These are phyloP conservation scores for Sympetrum striolatum DNA, from an alignment of 2,888 invertebrate genomes.

Conservation along the genomic window DNA sequence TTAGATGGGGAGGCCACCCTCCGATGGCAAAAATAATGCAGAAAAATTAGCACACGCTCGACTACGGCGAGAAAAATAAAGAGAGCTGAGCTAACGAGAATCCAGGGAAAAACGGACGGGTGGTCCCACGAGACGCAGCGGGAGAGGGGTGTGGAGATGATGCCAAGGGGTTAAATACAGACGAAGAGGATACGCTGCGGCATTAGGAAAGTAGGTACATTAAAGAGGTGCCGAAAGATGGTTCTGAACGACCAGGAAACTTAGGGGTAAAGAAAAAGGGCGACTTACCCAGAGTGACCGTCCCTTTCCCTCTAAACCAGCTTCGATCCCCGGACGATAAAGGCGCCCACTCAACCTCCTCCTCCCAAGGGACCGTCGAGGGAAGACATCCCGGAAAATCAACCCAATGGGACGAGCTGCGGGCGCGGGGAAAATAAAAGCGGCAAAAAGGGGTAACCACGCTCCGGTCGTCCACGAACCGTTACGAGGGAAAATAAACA, in stretches of 20 bases:
- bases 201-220: background rate
- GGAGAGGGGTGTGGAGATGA: background rate
- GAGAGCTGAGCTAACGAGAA: background rate
- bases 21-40: background rate
- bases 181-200: background rate
- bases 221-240: too few relatives aligned
- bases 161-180: background rate
- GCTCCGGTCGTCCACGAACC: background rate
- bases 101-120: background rate
- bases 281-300: background rate
- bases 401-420: too few relatives aligned
- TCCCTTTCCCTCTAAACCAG: background rate
- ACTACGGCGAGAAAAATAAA: background rate
- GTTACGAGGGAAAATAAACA: too few relatives aligned
- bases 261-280: background rate
- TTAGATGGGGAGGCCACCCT: too few relatives aligned
- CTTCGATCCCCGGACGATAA: slow-evolving; percentile 27
- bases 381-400: slow-evolving; percentile 6
- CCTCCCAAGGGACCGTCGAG: too few relatives aligned
- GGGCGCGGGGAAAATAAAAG: background rate
- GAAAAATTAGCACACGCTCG: background rate
- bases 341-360: background rate
- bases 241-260: background rate
- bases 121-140: background rate
- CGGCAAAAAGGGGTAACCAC: background rate